Base-by-base conservation (phyloP, 1,140 invertebrate species). In the Temnothorax nylanderi region DNA sequence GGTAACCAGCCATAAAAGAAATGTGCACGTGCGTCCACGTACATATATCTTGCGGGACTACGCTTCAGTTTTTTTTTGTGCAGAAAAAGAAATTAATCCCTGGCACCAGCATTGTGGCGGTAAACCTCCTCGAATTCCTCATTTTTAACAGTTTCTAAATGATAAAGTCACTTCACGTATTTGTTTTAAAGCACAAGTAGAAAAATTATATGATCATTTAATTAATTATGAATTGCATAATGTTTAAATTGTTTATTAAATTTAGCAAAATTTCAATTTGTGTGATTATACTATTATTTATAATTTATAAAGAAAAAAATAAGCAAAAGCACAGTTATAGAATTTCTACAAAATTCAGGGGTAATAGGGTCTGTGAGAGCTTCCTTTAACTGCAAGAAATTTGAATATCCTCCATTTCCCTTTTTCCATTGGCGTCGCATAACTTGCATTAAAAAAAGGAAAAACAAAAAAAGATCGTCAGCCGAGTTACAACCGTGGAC, bases 1-100 rank as follows among this genome's bases (percentile, higher is more conserved):
- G 90, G 84, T 86, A 89, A 85, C 75, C 62, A 69, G 51, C 74
- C 71, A 88, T 89, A 92, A 93, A 93, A 89, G 69, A 92, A 91
- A 72, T 87, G 71, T 71, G 60, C 67, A 85, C n/a, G 18, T 26
- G 80, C n/a, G 37, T 56, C 16, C 78, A 60, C 13, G 54, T 65
- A 60, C 47, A 56, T 5, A 71, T 47, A 85, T 32, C 32, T 64
- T 32, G 32, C 49, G 74, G 54, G 60, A 56, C 60, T 84, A 56
- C 77, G 51, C 34, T 78, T 88, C 77, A 76, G 34, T 88, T 88
- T 90, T 90, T 90, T 88, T 88, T 26, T 26, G 26, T 26, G 67
- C 77, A 90, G 86, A 91, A 86, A 60, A 21, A 80, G 74, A 65
- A 88, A 90, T 71, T 82, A 81, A 58, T 82, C 71, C 74, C 44